Percentiles rank a stretch among this genome's conserved stretches.
Conservation (phyloP, 2,888 invertebrate species). For the Eledone cirrhosa region DNA sequence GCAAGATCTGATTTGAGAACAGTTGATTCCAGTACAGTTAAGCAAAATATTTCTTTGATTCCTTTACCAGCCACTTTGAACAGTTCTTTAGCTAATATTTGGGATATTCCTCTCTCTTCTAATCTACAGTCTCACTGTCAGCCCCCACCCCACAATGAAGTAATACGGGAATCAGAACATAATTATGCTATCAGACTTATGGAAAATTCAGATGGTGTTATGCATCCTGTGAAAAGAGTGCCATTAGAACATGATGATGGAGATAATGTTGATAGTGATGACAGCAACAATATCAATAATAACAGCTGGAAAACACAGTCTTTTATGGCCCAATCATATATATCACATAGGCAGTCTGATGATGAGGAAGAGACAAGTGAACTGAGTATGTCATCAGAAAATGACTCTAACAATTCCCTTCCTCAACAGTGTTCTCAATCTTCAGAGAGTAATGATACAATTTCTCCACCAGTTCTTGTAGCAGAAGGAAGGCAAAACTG, state of each 20-base stretch:
- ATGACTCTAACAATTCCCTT: neutral
- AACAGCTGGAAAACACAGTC: neutral
- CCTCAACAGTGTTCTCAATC: neutral
- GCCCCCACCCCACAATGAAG: neutral
- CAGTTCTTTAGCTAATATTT: neutral
- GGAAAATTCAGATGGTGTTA: conserved; percentile 12
- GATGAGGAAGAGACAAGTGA: neutral
- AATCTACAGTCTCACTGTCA: neutral
- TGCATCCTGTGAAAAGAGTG: neutral
- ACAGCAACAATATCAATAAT: neutral
- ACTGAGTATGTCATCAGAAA: neutral
- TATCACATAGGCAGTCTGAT: neutral
- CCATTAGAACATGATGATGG: neutral
- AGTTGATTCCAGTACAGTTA: too few species aligned
- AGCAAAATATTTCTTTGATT: conserved; percentile 20
- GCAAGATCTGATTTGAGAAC: too few species aligned
- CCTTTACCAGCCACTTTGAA: neutral
- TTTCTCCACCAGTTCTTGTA: neutral
- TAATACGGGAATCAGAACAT: conserved; percentile 14
- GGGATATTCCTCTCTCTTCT: neutral
- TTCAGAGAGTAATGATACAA: conserved; percentile 3
- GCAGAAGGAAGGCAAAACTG: neutral
- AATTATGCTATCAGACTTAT: conserved; percentile 19
- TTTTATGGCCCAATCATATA: neutral
- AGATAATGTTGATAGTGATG: neutral